A percentile compares a stretch with the other conserved stretches of the same genome.
Conservation (phyloP, 2,113 vertebrate species). For the Chunga burmeisteri region DNA sequence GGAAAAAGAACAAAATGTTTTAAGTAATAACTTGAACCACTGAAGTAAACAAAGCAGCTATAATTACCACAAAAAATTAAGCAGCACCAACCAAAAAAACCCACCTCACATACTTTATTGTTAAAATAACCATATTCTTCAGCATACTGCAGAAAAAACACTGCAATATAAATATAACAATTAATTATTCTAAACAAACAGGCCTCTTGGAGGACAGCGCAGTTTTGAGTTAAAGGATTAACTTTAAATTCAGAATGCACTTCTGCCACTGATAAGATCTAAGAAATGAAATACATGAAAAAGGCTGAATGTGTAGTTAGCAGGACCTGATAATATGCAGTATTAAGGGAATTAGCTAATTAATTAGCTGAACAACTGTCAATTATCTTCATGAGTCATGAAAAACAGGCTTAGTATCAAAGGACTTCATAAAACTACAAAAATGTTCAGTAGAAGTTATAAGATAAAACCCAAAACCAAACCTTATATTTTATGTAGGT, state of each 20-base stretch:
- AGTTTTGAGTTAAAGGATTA: not conserved
- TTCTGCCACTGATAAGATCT: not conserved
- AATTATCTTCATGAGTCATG: not conserved
- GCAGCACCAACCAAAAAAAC: not conserved
- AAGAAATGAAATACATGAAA: not conserved
- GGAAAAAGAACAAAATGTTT: not conserved
- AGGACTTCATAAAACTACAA: not conserved
- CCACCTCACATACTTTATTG: not conserved
- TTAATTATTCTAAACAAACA: not conserved
- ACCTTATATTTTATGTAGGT: not conserved
- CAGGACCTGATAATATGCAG: not conserved
- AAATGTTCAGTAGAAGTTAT: not conserved
- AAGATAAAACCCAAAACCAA: not conserved
- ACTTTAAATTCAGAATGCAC: not conserved
- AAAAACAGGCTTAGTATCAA: not conserved
- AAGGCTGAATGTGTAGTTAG: not conserved
- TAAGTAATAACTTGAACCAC: not conserved
- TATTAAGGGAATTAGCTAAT: not conserved
- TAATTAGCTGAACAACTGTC: not conserved
- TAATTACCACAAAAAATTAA: not conserved
- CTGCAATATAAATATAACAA: not conserved
- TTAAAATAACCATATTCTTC: not conserved
- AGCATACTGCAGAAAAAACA: not conserved
- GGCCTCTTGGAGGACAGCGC: not conserved
- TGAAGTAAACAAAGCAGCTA: not conserved